A percentile compares a stretch with the other conserved stretches of the same genome.
Conservation (phyloP, 1,140 invertebrate genomes). For the Listronotus bonariensis region DNA sequence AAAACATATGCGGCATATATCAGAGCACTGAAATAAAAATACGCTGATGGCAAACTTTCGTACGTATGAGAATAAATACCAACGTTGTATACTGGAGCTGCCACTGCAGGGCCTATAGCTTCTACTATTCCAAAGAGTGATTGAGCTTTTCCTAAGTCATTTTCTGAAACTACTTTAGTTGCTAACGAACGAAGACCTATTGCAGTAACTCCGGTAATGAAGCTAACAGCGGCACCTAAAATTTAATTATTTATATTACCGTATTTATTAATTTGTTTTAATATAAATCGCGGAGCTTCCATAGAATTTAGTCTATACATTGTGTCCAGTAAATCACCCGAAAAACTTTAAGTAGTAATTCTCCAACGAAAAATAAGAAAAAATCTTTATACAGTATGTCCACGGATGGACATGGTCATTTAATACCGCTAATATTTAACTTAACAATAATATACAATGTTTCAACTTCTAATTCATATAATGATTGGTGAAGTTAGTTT, state of each 20-base stretch:
- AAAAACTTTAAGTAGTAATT: too few species aligned
- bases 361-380: too few species aligned
- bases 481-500: too few species aligned
- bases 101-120: conserved; percentile 57
- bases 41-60: conserved; percentile 55
- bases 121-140: conserved; percentile 62
- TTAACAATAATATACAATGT: too few species aligned
- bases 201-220: conserved; percentile 60
- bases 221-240: conserved; percentile 56
- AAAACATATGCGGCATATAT: conserved; percentile 31
- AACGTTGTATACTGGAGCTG: conserved; percentile 59
- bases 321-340: too few species aligned
- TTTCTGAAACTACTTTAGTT: conserved; percentile 62
- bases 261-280: background rate
- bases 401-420: too few species aligned
- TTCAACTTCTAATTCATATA: too few species aligned
- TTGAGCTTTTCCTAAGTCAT: conserved; percentile 63
- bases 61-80: conserved; percentile 56
- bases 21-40: conserved; percentile 57
- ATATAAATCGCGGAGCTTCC: too few species aligned
- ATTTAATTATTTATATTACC: background rate
- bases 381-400: too few species aligned
- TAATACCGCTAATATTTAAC: too few species aligned
- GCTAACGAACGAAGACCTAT: conserved; percentile 62
- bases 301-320: too few species aligned